phyloP scores from a whole-genome alignment of 2,113 vertebrate species.

The Ardeotis arabs region DNA sequence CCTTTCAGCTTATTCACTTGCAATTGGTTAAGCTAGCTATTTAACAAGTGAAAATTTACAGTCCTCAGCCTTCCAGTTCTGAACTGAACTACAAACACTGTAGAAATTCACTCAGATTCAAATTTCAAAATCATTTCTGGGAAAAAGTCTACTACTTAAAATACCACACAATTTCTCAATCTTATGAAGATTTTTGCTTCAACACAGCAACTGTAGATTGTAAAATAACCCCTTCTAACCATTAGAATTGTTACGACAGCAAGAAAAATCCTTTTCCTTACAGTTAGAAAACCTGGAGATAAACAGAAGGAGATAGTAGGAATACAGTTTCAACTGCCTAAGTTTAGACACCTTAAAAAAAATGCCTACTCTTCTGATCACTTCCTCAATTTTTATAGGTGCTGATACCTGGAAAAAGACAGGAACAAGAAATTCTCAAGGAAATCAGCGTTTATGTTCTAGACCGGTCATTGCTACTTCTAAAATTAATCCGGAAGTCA shows the following conservation, averaged over 20 bases:
- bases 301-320: neutral
- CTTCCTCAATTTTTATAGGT: neutral
- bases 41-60: constrained; percentile 18
- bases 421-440: neutral
- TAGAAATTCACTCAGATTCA: constrained; percentile 9
- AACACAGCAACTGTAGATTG: neutral
- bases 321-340: neutral
- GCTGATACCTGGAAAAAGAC: neutral
- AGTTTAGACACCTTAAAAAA: neutral
- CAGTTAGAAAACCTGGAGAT: neutral
- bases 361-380: neutral
- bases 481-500: neutral
- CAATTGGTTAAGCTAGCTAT: neutral
- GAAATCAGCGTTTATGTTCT: neutral
- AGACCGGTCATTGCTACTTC: neutral
- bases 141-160: constrained; percentile 28
- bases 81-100: neutral
- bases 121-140: constrained; percentile 21
- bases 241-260: neutral
- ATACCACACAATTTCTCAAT: neutral
- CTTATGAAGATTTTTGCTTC: neutral
- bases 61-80: neutral
- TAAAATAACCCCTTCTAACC: neutral
- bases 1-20: neutral
- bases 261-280: neutral